A percentile compares a stretch with the other conserved stretches of the same genome.
These are phyloP conservation scores for Adineta ricciae DNA, from an alignment of 2,888 invertebrate genomes.

Conservation along the genomic window DNA sequence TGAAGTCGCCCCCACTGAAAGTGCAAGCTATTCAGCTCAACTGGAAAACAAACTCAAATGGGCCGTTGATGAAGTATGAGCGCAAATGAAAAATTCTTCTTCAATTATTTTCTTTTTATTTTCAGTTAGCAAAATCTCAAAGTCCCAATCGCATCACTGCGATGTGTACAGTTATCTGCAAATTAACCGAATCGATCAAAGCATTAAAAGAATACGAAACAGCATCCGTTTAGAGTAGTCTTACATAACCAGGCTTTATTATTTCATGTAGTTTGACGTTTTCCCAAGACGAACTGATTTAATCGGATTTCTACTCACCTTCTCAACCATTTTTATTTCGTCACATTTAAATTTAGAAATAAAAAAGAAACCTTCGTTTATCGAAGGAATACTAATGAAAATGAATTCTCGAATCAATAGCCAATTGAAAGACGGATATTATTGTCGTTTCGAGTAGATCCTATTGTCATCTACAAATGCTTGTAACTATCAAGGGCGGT, in stretches of 20 bases:
- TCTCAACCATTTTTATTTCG: background rate
- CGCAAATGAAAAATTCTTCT: background rate
- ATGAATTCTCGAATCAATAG: too few species aligned
- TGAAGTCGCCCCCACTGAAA: background rate
- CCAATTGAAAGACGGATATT: too few species aligned
- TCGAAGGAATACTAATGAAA: too few species aligned
- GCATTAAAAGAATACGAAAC: slow-evolving; percentile 1
- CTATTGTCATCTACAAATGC: too few species aligned
- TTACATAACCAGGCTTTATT: background rate
- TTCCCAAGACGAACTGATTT: background rate
- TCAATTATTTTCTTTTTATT: background rate
- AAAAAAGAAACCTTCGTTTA: background rate
- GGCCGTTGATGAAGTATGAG: slow-evolving; percentile 14
- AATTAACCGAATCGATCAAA: slow-evolving; percentile 5
- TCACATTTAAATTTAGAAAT: background rate
- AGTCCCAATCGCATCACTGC: background rate
- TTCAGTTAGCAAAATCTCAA: background rate
- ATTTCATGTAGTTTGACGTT: background rate
- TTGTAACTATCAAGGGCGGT: too few species aligned
- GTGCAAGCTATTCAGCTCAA: background rate
- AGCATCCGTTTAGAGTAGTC: background rate
- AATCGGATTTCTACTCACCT: background rate
- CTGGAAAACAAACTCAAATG: slow-evolving; percentile 2
- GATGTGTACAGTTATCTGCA: background rate
- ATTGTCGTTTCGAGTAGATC: too few species aligned